These are phyloP conservation scores for Margaritifera margaritifera DNA, from an alignment of 2,888 invertebrate genomes.

Conservation along the genomic window DNA sequence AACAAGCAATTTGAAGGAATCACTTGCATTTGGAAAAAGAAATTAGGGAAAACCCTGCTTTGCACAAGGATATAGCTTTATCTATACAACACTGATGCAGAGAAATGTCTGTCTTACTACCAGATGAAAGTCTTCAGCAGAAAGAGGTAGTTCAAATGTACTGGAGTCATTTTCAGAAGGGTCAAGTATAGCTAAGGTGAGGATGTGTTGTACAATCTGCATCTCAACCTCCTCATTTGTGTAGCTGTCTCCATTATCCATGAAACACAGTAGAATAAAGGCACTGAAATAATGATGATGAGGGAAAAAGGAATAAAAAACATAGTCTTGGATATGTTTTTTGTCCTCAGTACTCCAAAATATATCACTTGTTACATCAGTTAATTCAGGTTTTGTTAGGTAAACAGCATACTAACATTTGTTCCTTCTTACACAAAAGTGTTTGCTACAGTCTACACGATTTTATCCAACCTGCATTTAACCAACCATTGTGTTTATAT, in stretches of 20 bases:
- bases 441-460: too few relatives aligned
- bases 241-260: conserved; percentile 42
- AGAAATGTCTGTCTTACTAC: conserved; percentile 6
- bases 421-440: too few relatives aligned
- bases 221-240: conserved; percentile 30
- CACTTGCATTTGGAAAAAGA: not conserved
- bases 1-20: not conserved
- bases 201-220: conserved; percentile 26
- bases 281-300: conserved; percentile 36
- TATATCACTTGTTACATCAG: too few relatives aligned
- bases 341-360: too few relatives aligned
- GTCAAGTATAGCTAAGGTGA: conserved; percentile 27
- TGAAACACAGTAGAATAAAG: conserved; percentile 54
- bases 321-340: too few relatives aligned
- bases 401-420: too few relatives aligned
- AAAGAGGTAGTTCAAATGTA: conserved; percentile 11
- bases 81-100: not conserved
- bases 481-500: too few relatives aligned
- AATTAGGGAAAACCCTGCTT: not conserved
- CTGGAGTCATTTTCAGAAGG: not conserved
- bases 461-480: too few relatives aligned
- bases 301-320: too few relatives aligned
- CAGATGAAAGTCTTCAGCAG: conserved; percentile 26
- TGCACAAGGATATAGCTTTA: not conserved
- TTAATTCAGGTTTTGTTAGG: too few relatives aligned